phyloP scores from a whole-genome alignment of 1,140 invertebrate genomes.

The Caenorhabditis inopinata region DNA sequence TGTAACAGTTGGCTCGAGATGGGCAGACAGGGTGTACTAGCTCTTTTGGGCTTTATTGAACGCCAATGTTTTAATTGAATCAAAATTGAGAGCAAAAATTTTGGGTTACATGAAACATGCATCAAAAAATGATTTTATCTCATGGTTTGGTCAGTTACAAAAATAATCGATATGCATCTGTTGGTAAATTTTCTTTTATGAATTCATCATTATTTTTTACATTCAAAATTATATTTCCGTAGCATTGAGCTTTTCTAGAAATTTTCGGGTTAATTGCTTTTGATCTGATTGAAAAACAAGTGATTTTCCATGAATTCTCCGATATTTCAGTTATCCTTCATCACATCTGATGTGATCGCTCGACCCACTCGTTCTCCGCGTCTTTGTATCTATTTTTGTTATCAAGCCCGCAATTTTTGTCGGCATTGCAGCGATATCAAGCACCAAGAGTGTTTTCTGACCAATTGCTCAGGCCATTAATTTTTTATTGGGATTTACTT shows the following conservation, averaged over 20 bases:
- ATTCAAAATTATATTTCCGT: not conserved
- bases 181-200: too few species aligned
- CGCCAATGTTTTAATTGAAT: too few species aligned
- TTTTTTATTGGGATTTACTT: not conserved
- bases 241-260: not conserved
- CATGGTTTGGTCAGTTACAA: too few species aligned
- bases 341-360: constrained; percentile 25
- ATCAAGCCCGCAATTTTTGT: constrained; percentile 2
- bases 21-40: too few species aligned
- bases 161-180: too few species aligned
- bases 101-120: too few species aligned
- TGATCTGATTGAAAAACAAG: not conserved
- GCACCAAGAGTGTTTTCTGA: not conserved
- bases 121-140: too few species aligned
- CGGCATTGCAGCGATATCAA: constrained; percentile 11
- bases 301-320: constrained; percentile 13
- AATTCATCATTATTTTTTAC: too few species aligned
- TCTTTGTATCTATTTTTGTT: constrained; percentile 1
- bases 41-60: too few species aligned
- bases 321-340: constrained; percentile 15
- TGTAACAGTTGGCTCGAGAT: too few species aligned
- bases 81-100: too few species aligned
- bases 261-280: not conserved
- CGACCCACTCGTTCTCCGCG: constrained; percentile 16
- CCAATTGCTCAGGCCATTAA: not conserved